Evolutionary conservation across 2,113 vertebrate species (phyloP), one percentile per base, ranked within the genome.

Genomic region (Bagarius yarrelli): DNA sequence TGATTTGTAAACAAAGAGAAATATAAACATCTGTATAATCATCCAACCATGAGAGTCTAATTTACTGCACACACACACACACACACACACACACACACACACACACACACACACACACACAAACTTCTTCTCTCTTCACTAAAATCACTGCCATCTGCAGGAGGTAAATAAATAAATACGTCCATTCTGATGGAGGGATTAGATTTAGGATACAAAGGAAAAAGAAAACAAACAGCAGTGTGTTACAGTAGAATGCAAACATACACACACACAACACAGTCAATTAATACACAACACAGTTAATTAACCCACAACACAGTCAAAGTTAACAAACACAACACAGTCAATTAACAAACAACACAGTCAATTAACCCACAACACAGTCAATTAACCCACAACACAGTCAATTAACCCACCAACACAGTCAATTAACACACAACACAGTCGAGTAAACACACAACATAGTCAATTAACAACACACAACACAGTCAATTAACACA

Each of bases 1-100:
- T 94, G 94, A 94, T 96, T 97, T 97, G 95, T 96, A 97, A 98
- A 95, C 93, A 91, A 92, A 94, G 94, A 95, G 92, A 96, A 96
- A 95, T 95, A 93, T 91, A 91, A 50, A 36, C 25, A 77, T 77
- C 44, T 52, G 32, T 63, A 63, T 63, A 91, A 91, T 90, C 93
- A 89, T 85, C 89, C 90, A 83, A 87, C 86, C 27, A 74, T 18
- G 55, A 80, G 67, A 76, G 82, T 30, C 77, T 82, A 27, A 83
- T 70, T 82, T 76, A 71, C 67, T 21, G 36, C 44, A 2, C 18
- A 50, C 70, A 74, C 25, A 40, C 13, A 69, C 11, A 66, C 23
- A 67, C 13, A 32, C 27, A 72, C 70, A 57, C 32, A 61, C 57
- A 18, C 27, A 47, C 16, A 25, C 69, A 50, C 34, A 52, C n/a